Evolutionary conservation across 2,113 vertebrate genomes (phyloP).

Genomic region (Azemiops feae): DNA sequence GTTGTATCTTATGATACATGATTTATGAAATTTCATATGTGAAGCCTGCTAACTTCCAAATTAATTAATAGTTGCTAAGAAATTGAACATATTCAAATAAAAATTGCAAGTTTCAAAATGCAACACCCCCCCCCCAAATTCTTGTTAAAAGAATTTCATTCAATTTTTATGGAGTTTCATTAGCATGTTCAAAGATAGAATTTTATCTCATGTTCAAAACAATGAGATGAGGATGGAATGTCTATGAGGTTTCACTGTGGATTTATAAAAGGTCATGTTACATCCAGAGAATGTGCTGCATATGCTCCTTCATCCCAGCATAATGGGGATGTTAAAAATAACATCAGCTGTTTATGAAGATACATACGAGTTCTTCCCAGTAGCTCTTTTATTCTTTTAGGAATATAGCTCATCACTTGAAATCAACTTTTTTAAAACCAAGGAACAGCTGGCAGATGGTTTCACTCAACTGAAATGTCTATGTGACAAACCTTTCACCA

Average conservation of each 20-base stretch:
- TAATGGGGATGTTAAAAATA: conserved; percentile 23
- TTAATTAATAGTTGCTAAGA: neutral
- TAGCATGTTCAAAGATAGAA: neutral
- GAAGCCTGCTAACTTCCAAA: neutral
- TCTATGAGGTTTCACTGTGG: neutral
- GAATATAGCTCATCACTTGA: neutral
- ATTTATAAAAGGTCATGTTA: conserved; percentile 24
- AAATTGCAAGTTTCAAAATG: neutral
- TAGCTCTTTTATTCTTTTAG: neutral
- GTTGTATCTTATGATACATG: neutral
- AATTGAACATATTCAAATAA: neutral
- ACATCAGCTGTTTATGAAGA: neutral
- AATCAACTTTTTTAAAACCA: neutral
- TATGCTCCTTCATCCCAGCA: neutral
- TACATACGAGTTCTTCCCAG: neutral
- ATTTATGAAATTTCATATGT: neutral
- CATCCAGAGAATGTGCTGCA: conserved; percentile 8
- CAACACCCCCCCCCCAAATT: neutral
- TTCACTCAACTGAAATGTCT: neutral
- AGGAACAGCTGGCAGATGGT: neutral
- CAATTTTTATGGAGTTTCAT: neutral
- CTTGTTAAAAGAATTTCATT: neutral
- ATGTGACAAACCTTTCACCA: neutral
- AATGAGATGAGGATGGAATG: neutral
- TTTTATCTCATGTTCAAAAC: neutral